These are phyloP conservation scores for Camptogramma bilineatum DNA, from an alignment of 2,888 invertebrate species.

Conservation along the genomic window DNA sequence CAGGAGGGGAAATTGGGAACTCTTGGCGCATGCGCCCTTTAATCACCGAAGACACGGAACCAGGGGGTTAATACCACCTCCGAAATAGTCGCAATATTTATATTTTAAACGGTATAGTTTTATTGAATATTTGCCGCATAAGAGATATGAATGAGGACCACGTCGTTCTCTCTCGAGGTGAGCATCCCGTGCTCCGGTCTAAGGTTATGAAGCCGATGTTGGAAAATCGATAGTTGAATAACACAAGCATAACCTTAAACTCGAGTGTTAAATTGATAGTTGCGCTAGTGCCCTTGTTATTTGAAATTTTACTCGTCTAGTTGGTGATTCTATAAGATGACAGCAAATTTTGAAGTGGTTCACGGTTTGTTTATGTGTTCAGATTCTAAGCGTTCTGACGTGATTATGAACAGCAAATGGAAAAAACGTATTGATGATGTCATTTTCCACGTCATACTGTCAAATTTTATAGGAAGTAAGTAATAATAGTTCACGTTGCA, in stretches of 20 bases:
- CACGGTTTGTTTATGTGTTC: neutral
- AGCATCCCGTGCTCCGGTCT: conserved; percentile 55
- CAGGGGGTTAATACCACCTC: conserved; percentile 38
- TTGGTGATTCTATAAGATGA: neutral
- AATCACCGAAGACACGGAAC: conserved; percentile 35
- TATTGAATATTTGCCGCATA: conserved; percentile 70
- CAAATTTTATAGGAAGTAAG: neutral
- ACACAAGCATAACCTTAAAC: conserved; percentile 75
- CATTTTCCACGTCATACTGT: conserved; percentile 17
- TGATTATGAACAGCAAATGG: conserved; percentile 37
- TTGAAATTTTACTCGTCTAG: neutral
- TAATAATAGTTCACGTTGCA: neutral
- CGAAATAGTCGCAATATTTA: conserved; percentile 42
- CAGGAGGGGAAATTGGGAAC: conserved; percentile 49
- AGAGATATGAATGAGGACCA: conserved; percentile 96
- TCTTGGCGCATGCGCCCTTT: conserved; percentile 61
- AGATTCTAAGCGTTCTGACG: neutral
- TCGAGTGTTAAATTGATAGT: conserved; percentile 27
- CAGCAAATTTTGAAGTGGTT: neutral
- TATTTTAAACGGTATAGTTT: conserved; percentile 59
- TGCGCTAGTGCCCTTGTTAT: conserved; percentile 1
- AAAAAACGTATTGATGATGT: conserved; percentile 34
- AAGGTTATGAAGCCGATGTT: conserved; percentile 50
- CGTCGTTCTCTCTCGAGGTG: conserved; percentile 94
- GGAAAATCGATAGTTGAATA: conserved; percentile 79